A percentile compares a stretch with the other conserved stretches of the same genome.
phyloP scores from a whole-genome alignment of 2,888 invertebrate genomes.

The Temnothorax rugatulus region DNA sequence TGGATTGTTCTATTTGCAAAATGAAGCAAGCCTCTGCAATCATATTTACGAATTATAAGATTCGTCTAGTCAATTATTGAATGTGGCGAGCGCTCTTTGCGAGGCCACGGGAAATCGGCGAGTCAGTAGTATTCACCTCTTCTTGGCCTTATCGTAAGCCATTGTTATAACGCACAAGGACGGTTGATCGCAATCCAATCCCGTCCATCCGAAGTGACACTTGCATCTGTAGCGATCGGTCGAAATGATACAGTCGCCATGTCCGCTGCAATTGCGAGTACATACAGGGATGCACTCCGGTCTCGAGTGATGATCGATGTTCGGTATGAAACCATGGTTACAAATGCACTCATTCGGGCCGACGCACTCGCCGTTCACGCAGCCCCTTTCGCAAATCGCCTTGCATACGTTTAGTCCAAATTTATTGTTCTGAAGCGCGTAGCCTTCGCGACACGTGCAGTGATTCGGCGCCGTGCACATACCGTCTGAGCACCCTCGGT shows the following conservation, averaged over 20 bases:
- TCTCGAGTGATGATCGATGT: constrained; percentile 51
- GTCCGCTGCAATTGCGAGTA: constrained; percentile 79
- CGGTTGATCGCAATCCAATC: constrained; percentile 72
- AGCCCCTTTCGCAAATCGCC: constrained; percentile 87
- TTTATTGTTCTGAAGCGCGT: constrained; percentile 72
- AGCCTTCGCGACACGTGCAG: constrained; percentile 85
- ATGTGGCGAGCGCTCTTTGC: not conserved
- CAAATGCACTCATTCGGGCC: constrained; percentile 85
- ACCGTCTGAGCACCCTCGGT: constrained; percentile 85
- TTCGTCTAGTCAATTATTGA: not conserved
- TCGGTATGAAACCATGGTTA: constrained; percentile 83
- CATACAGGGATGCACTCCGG: constrained; percentile 77
- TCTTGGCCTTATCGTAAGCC: not conserved
- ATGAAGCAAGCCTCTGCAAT: constrained; percentile 44
- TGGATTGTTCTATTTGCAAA: constrained; percentile 47
- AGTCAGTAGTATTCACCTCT: constrained; percentile 77
- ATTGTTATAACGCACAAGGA: constrained; percentile 62
- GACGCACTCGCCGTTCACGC: constrained; percentile 87
- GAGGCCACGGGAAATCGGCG: not conserved
- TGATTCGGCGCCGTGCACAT: constrained; percentile 85
- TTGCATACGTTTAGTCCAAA: constrained; percentile 86
- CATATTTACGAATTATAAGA: not conserved
- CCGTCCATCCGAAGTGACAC: constrained; percentile 77
- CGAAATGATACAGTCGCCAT: constrained; percentile 70
- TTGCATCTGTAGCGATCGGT: constrained; percentile 78